phyloP scores from a whole-genome alignment of 2,888 invertebrate genomes.

The Polymixis flavicincta region DNA sequence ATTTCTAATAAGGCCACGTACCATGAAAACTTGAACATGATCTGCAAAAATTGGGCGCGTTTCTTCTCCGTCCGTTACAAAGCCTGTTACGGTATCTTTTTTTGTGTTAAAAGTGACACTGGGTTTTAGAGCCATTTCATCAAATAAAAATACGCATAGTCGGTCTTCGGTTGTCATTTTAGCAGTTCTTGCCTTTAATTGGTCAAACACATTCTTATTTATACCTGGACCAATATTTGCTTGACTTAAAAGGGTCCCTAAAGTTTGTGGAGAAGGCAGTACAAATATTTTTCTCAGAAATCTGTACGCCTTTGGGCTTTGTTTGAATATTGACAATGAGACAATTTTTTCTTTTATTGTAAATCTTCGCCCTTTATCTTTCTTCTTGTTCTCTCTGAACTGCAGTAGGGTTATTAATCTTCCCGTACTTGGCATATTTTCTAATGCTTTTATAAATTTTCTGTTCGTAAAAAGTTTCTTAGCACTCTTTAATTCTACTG shows the following conservation, averaged over 20 bases:
- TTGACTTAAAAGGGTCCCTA: not conserved
- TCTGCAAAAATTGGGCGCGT: slow-evolving; percentile 3
- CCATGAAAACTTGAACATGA: slow-evolving; percentile 5
- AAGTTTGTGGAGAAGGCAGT: slow-evolving; percentile 11
- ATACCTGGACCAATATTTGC: slow-evolving; percentile 10
- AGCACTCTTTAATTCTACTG: not conserved
- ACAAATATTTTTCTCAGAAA: slow-evolving; percentile 16
- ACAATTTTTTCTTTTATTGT: slow-evolving; percentile 13
- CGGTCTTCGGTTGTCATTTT: not conserved
- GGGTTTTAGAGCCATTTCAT: slow-evolving; percentile 12
- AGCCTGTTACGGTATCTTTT: slow-evolving; percentile 1
- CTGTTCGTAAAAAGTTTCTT: not conserved
- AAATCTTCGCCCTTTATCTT: slow-evolving; percentile 13
- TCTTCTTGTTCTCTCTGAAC: slow-evolving; percentile 12
- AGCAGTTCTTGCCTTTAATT: not conserved
- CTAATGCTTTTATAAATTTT: slow-evolving; percentile 5
- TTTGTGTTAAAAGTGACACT: not conserved
- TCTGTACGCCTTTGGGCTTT: slow-evolving; percentile 21
- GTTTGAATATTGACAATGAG: slow-evolving; percentile 8
- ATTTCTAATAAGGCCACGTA: not conserved
- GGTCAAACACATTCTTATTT: slow-evolving; percentile 1
- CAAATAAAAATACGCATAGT: not conserved
- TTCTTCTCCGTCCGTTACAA: slow-evolving; percentile 8
- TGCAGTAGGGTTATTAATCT: slow-evolving; percentile 12
- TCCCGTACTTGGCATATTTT: slow-evolving; percentile 11